A percentile compares a stretch with the other conserved stretches of the same genome.
Conservation (phyloP, 92 coral and sea anemone genomes). For the Epizoanthus stellaris region DNA sequence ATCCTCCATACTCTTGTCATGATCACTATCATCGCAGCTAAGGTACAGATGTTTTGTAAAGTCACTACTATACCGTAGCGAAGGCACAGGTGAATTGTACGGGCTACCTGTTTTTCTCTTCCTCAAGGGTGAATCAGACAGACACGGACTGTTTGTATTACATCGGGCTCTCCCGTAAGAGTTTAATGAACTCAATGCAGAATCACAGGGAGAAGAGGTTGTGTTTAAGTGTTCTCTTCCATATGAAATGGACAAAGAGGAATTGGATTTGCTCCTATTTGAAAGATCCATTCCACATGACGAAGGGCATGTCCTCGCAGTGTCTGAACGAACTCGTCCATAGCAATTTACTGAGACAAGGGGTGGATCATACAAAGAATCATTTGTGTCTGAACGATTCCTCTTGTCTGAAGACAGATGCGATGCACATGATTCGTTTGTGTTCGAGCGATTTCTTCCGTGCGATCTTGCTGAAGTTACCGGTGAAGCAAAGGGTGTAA, state of each 20-base stretch:
- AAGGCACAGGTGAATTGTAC: slow-evolving; percentile 18
- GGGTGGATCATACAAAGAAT: background rate
- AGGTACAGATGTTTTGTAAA: slow-evolving; percentile 59
- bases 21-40: slow-evolving; percentile 42
- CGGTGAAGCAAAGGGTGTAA: background rate
- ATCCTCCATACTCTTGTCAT: background rate
- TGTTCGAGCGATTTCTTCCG: slow-evolving; percentile 16
- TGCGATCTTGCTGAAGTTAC: background rate
- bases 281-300: background rate
- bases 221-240: background rate
- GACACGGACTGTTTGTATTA: slow-evolving; percentile 10
- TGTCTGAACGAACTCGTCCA: background rate
- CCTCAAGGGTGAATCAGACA: background rate
- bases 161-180: slow-evolving; percentile 6
- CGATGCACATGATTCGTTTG: slow-evolving; percentile 18
- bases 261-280: background rate
- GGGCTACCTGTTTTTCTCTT: slow-evolving; percentile 40
- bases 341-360: background rate
- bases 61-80: slow-evolving; percentile 33
- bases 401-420: background rate
- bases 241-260: background rate
- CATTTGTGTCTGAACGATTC: background rate
- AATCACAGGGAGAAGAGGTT: background rate
- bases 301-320: background rate
- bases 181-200: background rate